These are phyloP conservation scores for Exaiptasia diaphana DNA, from an alignment of 64 coral and sea anemone genomes.

Conservation along the genomic window DNA sequence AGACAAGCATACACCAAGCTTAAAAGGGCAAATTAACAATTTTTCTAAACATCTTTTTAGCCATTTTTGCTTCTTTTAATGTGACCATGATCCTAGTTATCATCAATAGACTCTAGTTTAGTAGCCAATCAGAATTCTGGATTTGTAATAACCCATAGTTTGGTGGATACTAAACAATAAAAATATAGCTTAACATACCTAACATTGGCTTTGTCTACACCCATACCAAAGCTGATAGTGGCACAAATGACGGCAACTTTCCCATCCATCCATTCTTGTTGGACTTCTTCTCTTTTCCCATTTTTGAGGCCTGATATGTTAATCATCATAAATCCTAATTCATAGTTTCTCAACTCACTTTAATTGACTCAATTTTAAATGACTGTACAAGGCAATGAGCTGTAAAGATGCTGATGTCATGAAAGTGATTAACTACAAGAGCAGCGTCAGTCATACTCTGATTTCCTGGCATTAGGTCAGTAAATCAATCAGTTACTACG, in stretches of 20 bases:
- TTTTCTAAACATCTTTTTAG: too few relatives aligned
- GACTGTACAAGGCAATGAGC: not conserved
- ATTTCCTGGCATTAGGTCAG: too few relatives aligned
- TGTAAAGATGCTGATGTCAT: too few relatives aligned
- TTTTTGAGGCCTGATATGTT: slow-evolving; percentile 61
- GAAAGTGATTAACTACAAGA: too few relatives aligned
- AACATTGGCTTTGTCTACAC: slow-evolving; percentile 90
- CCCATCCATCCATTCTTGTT: slow-evolving; percentile 96
- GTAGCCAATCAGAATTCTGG: too few relatives aligned
- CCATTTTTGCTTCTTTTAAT: not conserved
- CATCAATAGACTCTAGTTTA: too few relatives aligned
- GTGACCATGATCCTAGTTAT: not conserved
- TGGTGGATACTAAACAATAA: not conserved
- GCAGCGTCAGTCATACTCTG: too few relatives aligned
- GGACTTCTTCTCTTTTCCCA: slow-evolving; percentile 68
- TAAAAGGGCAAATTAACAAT: too few relatives aligned
- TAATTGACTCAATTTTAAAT: not conserved
- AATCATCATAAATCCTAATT: not conserved
- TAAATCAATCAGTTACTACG: too few relatives aligned
- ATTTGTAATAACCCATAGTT: not conserved
- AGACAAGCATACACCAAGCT: too few relatives aligned
- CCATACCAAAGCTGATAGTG: slow-evolving; percentile 99
- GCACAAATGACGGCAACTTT: slow-evolving; percentile 84
- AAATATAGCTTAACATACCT: slow-evolving; percentile 42
- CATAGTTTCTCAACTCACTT: not conserved